These are phyloP conservation scores for Scaptomyza graminum DNA, from an alignment of 1,140 invertebrate genomes.

Conservation along the genomic window DNA sequence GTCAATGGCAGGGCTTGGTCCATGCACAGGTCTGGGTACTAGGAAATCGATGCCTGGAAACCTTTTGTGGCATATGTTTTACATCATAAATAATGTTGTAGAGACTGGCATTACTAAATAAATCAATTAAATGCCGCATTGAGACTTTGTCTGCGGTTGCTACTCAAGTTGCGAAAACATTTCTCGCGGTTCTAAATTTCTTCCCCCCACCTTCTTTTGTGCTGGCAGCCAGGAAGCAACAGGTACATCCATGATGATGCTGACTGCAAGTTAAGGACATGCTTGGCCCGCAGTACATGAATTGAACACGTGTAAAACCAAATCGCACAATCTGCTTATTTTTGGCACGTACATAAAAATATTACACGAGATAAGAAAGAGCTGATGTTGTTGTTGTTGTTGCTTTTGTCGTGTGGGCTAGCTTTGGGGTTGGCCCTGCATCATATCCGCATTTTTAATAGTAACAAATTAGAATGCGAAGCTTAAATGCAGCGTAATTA, in stretches of 20 bases:
- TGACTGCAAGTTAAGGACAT: conserved; percentile 66
- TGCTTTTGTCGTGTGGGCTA: conserved; percentile 44
- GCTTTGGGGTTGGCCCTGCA: conserved; percentile 27
- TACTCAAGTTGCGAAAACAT: conserved; percentile 69
- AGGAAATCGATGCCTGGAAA: conserved; percentile 45
- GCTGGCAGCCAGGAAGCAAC: conserved; percentile 25
- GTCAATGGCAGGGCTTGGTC: conserved; percentile 14
- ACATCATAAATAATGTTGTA: conserved; percentile 67
- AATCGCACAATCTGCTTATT: conserved; percentile 49
- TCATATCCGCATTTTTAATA: conserved; percentile 67
- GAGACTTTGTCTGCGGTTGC: conserved; percentile 43
- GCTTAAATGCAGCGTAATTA: conserved; percentile 64
- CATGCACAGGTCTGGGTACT: conserved; percentile 3
- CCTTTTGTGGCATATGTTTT: conserved; percentile 28
- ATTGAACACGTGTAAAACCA: conserved; percentile 65
- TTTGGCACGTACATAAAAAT: conserved; percentile 79
- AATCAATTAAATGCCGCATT: conserved; percentile 70
- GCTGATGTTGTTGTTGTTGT: conserved; percentile 9
- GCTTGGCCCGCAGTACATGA: conserved; percentile 67
- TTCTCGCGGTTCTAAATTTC: conserved; percentile 77
- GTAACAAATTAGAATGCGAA: conserved; percentile 55
- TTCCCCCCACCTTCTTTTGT: conserved; percentile 3
- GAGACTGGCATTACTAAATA: conserved; percentile 61
- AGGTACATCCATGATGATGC: conserved; percentile 56
- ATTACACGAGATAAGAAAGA: conserved; percentile 73